phyloP scores from a whole-genome alignment of 2,888 invertebrate species.

The Diarsia brunnea region DNA sequence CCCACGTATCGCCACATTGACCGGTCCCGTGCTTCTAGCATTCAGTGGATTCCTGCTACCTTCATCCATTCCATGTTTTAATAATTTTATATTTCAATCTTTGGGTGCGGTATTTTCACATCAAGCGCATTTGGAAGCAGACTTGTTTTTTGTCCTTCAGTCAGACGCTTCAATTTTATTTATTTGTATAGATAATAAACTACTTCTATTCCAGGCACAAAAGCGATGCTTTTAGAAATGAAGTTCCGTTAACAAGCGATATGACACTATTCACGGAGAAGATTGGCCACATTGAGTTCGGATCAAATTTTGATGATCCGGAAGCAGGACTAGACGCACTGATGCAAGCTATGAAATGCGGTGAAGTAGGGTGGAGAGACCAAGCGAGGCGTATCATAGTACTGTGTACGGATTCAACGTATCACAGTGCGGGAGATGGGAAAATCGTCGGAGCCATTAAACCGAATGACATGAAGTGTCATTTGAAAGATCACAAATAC shows the following conservation, averaged over 20 bases:
- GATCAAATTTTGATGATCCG: conserved; percentile 92
- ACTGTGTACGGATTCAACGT: conserved; percentile 95
- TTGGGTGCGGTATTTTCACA: too few species aligned
- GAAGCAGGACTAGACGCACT: conserved; percentile 97
- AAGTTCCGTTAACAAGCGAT: conserved; percentile 92
- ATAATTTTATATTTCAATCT: too few species aligned
- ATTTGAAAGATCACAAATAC: conserved; percentile 90
- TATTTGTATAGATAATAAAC: background rate
- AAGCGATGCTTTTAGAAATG: conserved; percentile 92
- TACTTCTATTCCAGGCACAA: conserved; percentile 78
- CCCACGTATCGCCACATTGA: too few species aligned
- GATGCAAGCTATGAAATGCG: conserved; percentile 95
- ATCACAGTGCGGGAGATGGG: conserved; percentile 96
- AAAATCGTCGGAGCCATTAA: conserved; percentile 93
- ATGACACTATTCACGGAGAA: conserved; percentile 79
- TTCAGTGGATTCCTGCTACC: too few species aligned
- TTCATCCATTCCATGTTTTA: too few species aligned
- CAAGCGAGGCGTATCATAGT: conserved; percentile 94
- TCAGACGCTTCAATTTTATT: too few species aligned
- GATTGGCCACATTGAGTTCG: conserved; percentile 68
- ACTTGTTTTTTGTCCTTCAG: too few species aligned
- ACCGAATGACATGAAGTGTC: conserved; percentile 93
- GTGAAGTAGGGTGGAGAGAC: conserved; percentile 94
- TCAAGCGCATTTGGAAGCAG: too few species aligned
- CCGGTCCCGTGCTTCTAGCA: too few species aligned